Evolutionary conservation across 1,140 invertebrate genomes (phyloP).

Genomic region (Sinella curviseta): DNA sequence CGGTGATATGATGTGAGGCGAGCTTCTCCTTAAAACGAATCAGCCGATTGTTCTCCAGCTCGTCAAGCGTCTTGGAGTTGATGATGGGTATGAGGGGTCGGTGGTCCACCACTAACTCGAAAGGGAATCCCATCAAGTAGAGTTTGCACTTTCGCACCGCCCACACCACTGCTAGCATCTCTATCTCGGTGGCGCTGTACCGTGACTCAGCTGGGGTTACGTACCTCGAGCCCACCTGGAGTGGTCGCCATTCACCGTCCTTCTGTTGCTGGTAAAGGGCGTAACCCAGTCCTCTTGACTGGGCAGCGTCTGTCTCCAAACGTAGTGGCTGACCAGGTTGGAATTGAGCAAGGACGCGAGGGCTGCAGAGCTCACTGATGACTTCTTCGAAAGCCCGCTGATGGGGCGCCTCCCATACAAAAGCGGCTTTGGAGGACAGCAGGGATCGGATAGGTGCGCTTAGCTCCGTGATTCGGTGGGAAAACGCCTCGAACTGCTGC

Average conservation of each 20-base stretch:
- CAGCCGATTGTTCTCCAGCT: not conserved
- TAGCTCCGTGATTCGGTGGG: not conserved
- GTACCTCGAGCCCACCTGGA: not conserved
- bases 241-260: not conserved
- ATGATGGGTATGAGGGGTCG: not conserved
- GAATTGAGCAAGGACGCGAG: not conserved
- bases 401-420: not conserved
- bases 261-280: not conserved
- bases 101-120: not conserved
- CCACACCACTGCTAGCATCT: not conserved
- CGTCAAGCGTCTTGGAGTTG: not conserved
- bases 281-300: not conserved
- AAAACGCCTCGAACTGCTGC: constrained; percentile 4
- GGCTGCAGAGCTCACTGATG: not conserved
- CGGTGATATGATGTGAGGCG: not conserved
- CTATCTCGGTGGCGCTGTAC: not conserved
- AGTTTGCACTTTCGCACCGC: not conserved
- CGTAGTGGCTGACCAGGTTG: not conserved
- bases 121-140: not conserved
- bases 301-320: constrained; percentile 2
- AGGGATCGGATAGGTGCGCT: not conserved
- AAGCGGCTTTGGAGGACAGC: not conserved
- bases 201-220: not conserved
- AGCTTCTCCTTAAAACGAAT: not conserved
- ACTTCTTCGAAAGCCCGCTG: not conserved